Conservation (phyloP, 2,888 invertebrate genomes). For the Fissipunctia ypsillon region DNA sequence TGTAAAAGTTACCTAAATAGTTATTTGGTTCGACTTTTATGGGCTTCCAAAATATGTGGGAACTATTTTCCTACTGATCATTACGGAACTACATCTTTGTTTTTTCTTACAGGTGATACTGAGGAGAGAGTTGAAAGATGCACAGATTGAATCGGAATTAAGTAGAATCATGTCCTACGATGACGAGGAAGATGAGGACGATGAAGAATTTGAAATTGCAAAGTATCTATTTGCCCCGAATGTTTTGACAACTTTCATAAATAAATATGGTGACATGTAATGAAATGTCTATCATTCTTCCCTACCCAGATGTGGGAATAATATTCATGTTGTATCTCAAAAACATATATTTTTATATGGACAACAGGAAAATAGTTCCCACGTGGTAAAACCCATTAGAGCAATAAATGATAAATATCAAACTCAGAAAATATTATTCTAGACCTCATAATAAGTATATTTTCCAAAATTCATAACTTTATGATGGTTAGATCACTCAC, state of each 20-base stretch:
- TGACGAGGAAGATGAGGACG: too few species aligned
- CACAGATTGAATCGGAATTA: constrained; percentile 28
- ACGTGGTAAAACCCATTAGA: constrained; percentile 35
- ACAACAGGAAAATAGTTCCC: constrained; percentile 39
- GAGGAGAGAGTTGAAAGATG: constrained; percentile 27
- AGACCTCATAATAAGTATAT: constrained; percentile 38
- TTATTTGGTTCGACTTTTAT: constrained; percentile 20
- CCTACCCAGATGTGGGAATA: constrained; percentile 37
- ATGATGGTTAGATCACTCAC: constrained; percentile 36
- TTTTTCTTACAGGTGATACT: constrained; percentile 29
- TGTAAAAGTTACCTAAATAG: constrained; percentile 25
- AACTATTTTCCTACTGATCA: constrained; percentile 26
- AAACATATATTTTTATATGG: constrained; percentile 42
- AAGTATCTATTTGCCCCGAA: constrained; percentile 37
- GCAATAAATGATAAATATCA: constrained; percentile 39
- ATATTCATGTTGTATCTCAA: constrained; percentile 41
- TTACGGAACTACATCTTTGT: constrained; percentile 26
- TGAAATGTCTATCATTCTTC: constrained; percentile 38
- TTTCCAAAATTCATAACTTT: constrained; percentile 37
- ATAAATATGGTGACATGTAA: constrained; percentile 38
- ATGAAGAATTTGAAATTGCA: too few species aligned
- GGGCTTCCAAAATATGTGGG: constrained; percentile 10
- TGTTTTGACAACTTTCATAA: constrained; percentile 39
- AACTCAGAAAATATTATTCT: constrained; percentile 40
- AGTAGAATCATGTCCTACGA: too few species aligned